phyloP scores from a whole-genome alignment of 2,797 vertebrate species.

The Stomatorhinus walkeri region DNA sequence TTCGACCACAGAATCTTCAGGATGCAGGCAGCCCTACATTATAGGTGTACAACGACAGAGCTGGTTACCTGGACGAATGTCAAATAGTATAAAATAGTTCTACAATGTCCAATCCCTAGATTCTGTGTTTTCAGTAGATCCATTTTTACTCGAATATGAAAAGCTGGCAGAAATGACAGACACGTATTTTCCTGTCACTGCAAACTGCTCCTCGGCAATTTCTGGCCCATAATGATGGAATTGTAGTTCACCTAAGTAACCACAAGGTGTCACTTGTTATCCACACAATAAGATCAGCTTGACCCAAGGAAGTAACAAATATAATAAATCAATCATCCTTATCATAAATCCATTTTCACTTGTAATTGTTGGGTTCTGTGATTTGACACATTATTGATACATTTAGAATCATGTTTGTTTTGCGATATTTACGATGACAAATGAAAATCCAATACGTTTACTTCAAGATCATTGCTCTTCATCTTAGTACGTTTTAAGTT shows the following conservation, averaged over 20 bases:
- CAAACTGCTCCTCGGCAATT: not conserved
- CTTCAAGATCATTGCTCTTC: not conserved
- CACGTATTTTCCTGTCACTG: not conserved
- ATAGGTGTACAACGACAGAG: not conserved
- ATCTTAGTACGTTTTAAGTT: not conserved
- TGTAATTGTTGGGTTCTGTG: not conserved
- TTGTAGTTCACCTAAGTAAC: not conserved
- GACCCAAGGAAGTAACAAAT: not conserved
- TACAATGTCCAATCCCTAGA: not conserved
- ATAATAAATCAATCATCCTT: not conserved
- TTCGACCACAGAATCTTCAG: not conserved
- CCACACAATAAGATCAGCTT: not conserved
- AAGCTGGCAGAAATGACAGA: not conserved
- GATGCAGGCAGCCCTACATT: not conserved
- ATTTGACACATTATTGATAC: not conserved
- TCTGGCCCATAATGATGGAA: not conserved
- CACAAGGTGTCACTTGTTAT: slow-evolving; percentile 14
- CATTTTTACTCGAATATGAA: not conserved
- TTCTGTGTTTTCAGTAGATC: not conserved
- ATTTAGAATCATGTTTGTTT: not conserved
- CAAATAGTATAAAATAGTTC: not conserved
- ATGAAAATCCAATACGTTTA: not conserved
- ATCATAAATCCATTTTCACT: not conserved
- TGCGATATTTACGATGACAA: not conserved
- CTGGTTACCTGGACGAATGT: not conserved